phyloP scores from a whole-genome alignment of 2,113 vertebrate genomes.

The Catagonus wagneri region DNA sequence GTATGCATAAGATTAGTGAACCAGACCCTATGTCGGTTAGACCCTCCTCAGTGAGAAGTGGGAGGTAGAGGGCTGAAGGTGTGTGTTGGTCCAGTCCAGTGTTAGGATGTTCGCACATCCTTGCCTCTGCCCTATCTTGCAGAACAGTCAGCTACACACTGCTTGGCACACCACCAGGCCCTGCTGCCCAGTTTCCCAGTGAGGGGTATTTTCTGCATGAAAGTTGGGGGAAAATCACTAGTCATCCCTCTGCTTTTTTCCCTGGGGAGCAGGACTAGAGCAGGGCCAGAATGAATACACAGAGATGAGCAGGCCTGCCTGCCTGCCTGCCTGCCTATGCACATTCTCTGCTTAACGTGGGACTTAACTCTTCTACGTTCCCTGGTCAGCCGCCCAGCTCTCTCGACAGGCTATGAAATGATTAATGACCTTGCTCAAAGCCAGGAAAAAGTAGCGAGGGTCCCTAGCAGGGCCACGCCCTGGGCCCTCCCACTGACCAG shows the following conservation, averaged over 20 bases:
- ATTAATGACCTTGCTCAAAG: constrained; percentile 60
- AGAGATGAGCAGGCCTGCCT: neutral
- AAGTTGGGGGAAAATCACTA: neutral
- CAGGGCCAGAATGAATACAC: neutral
- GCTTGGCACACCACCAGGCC: neutral
- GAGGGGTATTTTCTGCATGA: neutral
- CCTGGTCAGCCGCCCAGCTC: too few relatives aligned
- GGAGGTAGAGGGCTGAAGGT: neutral
- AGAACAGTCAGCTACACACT: neutral
- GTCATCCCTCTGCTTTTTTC: neutral
- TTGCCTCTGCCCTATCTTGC: neutral
- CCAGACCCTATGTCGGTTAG: neutral
- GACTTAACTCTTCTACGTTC: neutral
- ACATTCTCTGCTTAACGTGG: neutral
- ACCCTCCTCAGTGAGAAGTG: neutral
- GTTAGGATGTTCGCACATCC: neutral
- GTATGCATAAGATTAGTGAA: neutral
- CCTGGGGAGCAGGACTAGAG: neutral
- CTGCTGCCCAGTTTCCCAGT: neutral
- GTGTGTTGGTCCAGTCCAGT: neutral
- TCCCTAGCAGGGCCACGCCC: constrained; percentile 36
- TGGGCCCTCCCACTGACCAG: constrained; percentile 11
- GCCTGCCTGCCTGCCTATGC: neutral
- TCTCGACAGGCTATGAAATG: constrained; percentile 17
- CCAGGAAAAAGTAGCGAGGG: constrained; percentile 58